Evolutionary conservation across 1,140 invertebrate genomes (phyloP), one percentile per base, ranked within the genome.

Genomic region (Glossosoma conforme): DNA sequence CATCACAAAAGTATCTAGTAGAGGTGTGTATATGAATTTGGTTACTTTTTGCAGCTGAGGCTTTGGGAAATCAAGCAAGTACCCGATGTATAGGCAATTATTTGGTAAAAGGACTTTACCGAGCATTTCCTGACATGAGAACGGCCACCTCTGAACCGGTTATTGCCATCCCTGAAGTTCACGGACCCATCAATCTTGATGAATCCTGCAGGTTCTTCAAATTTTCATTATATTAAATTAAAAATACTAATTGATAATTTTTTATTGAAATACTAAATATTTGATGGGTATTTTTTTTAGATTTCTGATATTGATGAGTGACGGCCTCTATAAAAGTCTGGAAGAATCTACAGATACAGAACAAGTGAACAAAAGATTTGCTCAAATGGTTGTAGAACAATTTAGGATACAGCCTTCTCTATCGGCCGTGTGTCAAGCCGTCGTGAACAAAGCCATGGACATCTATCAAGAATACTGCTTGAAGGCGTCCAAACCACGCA

Each of bases 61-160:
- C 66, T 41, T 56, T 87, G 32, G 84, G 84, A 20, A 87, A 86
- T 66, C 83, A 87, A 64, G 77, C 79, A 44, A 85, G 81, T 60
- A 92, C 81, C 0, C 68, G 91, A 25, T 93, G 91, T 61, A 70
- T 95, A 15, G 91, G 91, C n/a, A 93, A 94, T 70, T 93, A 92
- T 63, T 72, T 87, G 51, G 83, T 93, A 0, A 94, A 95, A 72
- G 87, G 85, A 1, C 83, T 85, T 3, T 93, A 92, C 59, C 87
- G 83, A 65, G 89, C 93, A 48, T 87, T 90, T 62, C 86, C 90
- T 14, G 79, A 83, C 50, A 69, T 90, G 45, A 70, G 77, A 20
- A 61, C 68, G 32, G 88, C 90, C 0, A 65, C 64, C 3, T 68
- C 80, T 3, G 89, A 93, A 62, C 91, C 91, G 2, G 84, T 94